Evolutionary conservation across 2,888 invertebrate genomes (phyloP), one percentile per base, ranked within the genome.

Genomic region (Trichopoda pennipes): DNA sequence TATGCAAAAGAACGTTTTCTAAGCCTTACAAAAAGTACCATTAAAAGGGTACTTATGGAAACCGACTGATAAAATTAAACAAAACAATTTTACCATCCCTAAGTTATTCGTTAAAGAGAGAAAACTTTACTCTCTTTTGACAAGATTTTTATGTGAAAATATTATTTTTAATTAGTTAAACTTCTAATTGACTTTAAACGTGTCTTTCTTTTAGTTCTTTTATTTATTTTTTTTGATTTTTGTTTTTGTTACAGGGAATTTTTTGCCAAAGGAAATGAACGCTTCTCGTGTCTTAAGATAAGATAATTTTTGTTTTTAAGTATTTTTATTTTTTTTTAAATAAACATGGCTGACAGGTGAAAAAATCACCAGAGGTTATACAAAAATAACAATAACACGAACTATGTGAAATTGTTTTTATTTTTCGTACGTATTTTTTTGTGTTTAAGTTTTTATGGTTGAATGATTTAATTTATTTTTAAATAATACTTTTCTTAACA

Each of bases 351-450:
- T 28, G 23, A 38, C 64, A 70, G 63, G 70, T 78, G 58, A 72
- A 64, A 78, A 56, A 72, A 72, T 64, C 78, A 72, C 72, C 66
- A 66, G 78, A 72, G 64, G 38, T 9, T 66, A 51, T 42, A 19
- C 32, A 74, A 53, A 68, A 12, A 66, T 6, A 21, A 66, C 12
- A 49, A 32, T 17, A 47, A 32, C n/a, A 53, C 7, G 16, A 53
- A 23, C 2, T 23, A 53, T 53, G 38, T 12, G 38, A 38, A 38
- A 38, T 38, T 38, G 12, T 8, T 68, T 28, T 23, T 6, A n/a
- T n/a, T 68, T 64, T 44, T 14, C 35, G 14, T 49, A 9, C 17
- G 9, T 49, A n/a, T 49, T 49, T 49, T 17, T 49, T 49, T 49
- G 9, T 49, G 3, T 49, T 7, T 32, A 55, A 51, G 66, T 60